Evolutionary conservation across 1,140 invertebrate species (phyloP).

Genomic region (Drosophila pseudoananassae): DNA sequence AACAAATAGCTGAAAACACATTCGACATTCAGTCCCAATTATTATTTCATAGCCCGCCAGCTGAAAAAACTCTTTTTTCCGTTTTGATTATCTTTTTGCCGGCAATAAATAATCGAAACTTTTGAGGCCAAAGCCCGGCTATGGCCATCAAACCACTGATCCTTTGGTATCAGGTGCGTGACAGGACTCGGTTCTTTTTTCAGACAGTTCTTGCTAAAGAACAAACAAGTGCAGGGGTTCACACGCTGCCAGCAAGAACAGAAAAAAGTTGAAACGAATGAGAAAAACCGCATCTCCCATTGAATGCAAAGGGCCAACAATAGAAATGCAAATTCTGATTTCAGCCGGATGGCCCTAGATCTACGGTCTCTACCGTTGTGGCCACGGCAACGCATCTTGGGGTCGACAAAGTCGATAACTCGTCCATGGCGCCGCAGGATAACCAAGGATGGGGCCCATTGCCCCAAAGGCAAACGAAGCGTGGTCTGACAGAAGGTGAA

Average conservation of each 20-base stretch:
- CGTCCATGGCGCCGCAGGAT: conserved; percentile 6
- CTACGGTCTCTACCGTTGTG: neutral
- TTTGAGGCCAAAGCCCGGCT: conserved; percentile 22
- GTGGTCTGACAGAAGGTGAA: conserved; percentile 53
- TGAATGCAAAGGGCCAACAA: conserved; percentile 38
- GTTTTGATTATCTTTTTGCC: conserved; percentile 38
- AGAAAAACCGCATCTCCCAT: conserved; percentile 34
- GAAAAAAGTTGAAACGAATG: conserved; percentile 5
- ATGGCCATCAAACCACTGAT: conserved; percentile 16
- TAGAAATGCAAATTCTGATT: conserved; percentile 69
- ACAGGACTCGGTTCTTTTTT: conserved; percentile 21
- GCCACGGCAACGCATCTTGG: conserved; percentile 9
- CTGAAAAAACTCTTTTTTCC: conserved; percentile 30
- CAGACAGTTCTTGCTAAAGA: conserved; percentile 11
- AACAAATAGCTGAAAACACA: conserved; percentile 20
- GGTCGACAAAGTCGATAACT: conserved; percentile 36
- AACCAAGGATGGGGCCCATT: conserved; percentile 5
- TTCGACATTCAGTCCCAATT: conserved; percentile 37
- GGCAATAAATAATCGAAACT: conserved; percentile 72
- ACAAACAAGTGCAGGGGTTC: conserved; percentile 56
- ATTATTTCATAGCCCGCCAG: conserved; percentile 56
- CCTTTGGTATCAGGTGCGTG: conserved; percentile 38
- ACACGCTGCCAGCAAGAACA: conserved; percentile 44
- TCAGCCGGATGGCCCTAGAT: conserved; percentile 29
- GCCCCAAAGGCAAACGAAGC: conserved; percentile 38